Percentiles rank a stretch among this genome's conserved stretches.
Conservation (phyloP, 1,140 invertebrate species). For the Tetragnatha versicolor region DNA sequence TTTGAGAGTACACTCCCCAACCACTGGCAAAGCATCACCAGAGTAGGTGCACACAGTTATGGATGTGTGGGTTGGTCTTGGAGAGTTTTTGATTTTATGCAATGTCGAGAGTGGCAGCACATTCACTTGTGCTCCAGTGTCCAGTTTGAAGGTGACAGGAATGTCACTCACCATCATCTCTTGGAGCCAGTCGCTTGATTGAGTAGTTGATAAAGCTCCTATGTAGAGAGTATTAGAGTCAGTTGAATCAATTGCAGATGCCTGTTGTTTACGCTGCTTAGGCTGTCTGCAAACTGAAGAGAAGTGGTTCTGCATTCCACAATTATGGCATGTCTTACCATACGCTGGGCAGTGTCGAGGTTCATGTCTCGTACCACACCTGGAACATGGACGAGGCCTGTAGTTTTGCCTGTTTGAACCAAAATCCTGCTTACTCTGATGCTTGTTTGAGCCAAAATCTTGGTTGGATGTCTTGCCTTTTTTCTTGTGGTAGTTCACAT, state of each 20-base stretch:
- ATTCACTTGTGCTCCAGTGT: constrained; percentile 14
- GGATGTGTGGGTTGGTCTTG: not conserved
- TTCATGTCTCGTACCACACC: not conserved
- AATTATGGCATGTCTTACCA: not conserved
- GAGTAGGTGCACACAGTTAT: not conserved
- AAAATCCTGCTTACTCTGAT: too few relatives aligned
- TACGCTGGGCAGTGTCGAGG: not conserved
- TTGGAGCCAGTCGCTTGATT: not conserved
- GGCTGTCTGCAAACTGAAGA: not conserved
- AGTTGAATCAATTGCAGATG: not conserved
- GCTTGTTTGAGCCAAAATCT: too few relatives aligned
- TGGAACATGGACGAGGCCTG: constrained; percentile 8
- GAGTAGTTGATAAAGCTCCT: not conserved
- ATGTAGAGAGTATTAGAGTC: not conserved
- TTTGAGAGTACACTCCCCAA: not conserved
- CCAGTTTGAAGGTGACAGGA: not conserved
- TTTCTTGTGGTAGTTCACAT: too few relatives aligned
- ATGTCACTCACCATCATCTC: not conserved
- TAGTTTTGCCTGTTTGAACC: too few relatives aligned
- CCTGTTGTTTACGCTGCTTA: not conserved
- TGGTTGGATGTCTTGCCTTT: too few relatives aligned
- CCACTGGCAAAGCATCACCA: not conserved
- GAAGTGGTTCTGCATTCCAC: constrained; percentile 4
- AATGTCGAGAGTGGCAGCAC: not conserved
- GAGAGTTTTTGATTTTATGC: not conserved